Percentiles rank a stretch among this genome's conserved stretches.
Conservation (phyloP, 2,797 vertebrate species). For the Lepilemur septentrionalis region DNA sequence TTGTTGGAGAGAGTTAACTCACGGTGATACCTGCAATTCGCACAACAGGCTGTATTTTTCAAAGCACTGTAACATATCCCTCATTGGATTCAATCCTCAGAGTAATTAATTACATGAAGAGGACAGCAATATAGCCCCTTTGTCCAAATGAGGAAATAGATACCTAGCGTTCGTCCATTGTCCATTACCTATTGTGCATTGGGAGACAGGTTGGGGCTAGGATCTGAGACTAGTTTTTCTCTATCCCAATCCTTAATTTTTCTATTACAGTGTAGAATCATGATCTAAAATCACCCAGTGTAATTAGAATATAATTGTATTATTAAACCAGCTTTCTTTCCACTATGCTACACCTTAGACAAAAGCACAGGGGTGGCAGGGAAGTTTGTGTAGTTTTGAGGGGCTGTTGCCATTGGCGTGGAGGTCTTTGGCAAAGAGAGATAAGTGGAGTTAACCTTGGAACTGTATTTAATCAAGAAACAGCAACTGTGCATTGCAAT, state of each 20-base stretch:
- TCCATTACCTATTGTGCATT: background rate
- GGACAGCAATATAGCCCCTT: background rate
- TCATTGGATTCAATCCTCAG: background rate
- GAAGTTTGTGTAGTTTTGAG: background rate
- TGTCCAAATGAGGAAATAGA: background rate
- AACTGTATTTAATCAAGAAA: background rate
- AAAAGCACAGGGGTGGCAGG: background rate
- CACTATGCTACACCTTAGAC: background rate
- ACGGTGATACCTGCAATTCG: background rate
- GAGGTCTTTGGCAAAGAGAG: background rate
- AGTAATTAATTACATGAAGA: background rate
- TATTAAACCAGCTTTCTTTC: background rate
- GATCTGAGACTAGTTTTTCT: background rate
- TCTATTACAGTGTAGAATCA: background rate
- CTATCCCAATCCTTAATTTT: background rate
- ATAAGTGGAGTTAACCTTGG: background rate
- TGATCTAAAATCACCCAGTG: background rate
- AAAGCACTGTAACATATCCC: background rate
- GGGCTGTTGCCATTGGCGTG: no score
- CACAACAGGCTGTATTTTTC: background rate
- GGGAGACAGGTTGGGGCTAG: background rate
- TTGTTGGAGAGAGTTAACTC: background rate
- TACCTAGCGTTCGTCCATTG: background rate
- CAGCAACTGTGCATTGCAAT: fast-evolving
- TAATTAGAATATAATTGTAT: background rate